A percentile compares a stretch with the other conserved stretches of the same genome.
Evolutionary conservation across 2,113 vertebrate species (phyloP).

Genomic region (Hyperoodon ampullatus): DNA sequence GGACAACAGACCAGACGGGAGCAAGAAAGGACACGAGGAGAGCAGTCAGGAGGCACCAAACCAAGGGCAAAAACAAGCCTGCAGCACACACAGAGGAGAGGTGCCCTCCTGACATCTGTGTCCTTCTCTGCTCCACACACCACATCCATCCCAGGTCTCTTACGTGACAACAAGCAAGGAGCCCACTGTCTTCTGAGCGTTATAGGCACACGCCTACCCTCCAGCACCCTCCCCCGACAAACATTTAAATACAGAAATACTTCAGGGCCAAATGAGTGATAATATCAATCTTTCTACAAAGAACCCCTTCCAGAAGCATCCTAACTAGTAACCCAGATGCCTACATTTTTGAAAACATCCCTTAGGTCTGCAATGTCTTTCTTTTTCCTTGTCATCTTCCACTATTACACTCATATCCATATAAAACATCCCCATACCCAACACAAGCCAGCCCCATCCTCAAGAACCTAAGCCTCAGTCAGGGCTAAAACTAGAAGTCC

Average conservation of each 20-base stretch:
- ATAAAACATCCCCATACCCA: neutral
- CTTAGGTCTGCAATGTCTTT: neutral
- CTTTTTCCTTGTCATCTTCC: neutral
- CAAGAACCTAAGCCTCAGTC: neutral
- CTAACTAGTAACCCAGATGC: neutral
- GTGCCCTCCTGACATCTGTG: no score
- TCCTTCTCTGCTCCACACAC: neutral
- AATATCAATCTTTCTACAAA: neutral
- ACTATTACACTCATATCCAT: neutral
- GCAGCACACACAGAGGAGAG: neutral
- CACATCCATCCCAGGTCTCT: no score
- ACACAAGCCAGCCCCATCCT: neutral
- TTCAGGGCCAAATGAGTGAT: neutral
- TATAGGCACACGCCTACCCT: neutral
- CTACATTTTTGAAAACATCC: neutral
- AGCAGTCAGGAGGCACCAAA: neutral
- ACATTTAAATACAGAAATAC: neutral
- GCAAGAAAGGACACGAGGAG: neutral
- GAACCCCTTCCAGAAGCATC: neutral
- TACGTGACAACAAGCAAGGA: accelerated
- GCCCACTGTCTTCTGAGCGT: neutral
- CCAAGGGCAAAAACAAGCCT: neutral
- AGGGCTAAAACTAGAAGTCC: neutral
- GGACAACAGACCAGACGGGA: neutral
- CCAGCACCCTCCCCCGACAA: neutral